Evolutionary conservation across 2,113 vertebrate genomes (phyloP).

Genomic region (Calypte anna): DNA sequence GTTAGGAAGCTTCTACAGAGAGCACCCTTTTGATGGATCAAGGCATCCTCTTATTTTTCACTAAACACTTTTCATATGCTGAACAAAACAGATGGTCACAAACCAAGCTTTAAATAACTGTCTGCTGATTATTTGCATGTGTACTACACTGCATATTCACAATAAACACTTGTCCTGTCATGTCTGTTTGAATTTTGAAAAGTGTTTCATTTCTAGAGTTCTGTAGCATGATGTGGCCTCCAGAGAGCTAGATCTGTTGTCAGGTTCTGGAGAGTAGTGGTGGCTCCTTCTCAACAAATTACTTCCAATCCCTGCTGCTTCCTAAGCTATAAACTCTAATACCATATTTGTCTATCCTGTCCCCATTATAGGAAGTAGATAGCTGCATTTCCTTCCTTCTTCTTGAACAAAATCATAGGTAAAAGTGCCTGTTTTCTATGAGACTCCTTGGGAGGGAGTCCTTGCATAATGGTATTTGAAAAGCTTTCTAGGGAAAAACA

Average conservation of each 20-base stretch:
- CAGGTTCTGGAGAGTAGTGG: not conserved
- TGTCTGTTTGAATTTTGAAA: not conserved
- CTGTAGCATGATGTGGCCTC: not conserved
- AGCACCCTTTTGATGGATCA: not conserved
- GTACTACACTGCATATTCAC: not conserved
- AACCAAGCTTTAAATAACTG: not conserved
- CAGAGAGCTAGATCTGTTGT: not conserved
- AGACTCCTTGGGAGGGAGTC: not conserved
- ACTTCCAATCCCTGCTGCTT: not conserved
- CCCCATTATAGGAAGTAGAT: not conserved
- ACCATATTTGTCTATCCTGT: not conserved
- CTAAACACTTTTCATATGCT: not conserved
- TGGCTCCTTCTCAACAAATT: not conserved
- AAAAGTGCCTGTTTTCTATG: not conserved
- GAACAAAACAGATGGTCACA: slow-evolving; percentile 32
- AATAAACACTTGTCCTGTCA: not conserved
- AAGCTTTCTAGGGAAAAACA: not conserved
- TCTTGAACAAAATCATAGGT: not conserved
- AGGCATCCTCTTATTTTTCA: slow-evolving; percentile 11
- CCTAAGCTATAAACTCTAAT: not conserved
- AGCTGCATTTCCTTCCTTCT: not conserved
- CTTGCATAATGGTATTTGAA: not conserved
- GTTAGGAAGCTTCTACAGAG: not conserved
- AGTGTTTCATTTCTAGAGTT: not conserved
- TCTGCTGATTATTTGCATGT: slow-evolving; percentile 22